Evolutionary conservation across 2,113 vertebrate species (phyloP).

Genomic region (Corapipo altera): DNA sequence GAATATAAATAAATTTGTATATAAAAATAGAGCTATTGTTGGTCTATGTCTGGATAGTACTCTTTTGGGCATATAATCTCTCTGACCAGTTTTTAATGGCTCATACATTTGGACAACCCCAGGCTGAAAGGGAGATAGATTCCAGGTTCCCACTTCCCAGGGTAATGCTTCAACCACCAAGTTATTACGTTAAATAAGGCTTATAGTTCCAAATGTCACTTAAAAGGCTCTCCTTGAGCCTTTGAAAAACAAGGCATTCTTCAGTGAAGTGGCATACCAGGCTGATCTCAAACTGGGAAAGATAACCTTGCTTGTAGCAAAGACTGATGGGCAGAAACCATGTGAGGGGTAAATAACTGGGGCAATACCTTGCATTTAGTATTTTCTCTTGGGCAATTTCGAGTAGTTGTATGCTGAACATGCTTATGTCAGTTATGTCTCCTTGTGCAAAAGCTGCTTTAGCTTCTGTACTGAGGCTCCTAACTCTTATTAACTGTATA

Average conservation of each 20-base stretch:
- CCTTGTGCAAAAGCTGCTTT: constrained; percentile 9
- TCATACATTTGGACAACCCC: neutral
- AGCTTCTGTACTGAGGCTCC: neutral
- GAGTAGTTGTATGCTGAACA: neutral
- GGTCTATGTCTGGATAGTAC: neutral
- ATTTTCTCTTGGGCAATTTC: neutral
- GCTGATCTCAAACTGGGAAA: neutral
- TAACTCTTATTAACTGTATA: neutral
- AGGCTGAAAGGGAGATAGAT: neutral
- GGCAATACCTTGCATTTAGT: rapidly evolving
- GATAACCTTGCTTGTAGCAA: neutral
- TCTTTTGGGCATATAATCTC: neutral
- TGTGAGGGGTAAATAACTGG: neutral
- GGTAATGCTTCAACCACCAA: neutral
- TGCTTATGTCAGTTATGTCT: neutral
- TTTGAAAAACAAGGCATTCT: neutral
- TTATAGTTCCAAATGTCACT: neutral
- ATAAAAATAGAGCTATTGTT: constrained; percentile 26
- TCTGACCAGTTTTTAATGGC: neutral
- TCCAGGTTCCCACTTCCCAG: neutral
- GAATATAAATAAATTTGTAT: neutral
- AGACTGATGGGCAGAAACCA: neutral
- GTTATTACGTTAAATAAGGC: neutral
- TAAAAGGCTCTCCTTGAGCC: neutral
- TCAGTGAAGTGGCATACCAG: neutral